Conservation (phyloP, 2,888 invertebrate species). For the Cistogaster globosa region DNA sequence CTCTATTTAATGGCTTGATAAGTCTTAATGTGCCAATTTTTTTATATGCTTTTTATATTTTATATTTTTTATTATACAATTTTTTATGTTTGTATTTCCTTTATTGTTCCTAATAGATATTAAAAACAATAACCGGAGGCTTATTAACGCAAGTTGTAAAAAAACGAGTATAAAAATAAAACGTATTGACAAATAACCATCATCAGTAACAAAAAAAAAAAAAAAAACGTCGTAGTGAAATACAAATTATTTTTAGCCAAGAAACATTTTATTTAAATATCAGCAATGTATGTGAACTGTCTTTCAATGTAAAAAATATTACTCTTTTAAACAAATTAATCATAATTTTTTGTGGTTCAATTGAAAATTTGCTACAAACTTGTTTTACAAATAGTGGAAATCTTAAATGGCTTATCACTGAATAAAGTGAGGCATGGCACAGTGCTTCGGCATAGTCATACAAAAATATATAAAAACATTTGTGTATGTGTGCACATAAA, state of each 20-base stretch:
- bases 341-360: constrained; percentile 26
- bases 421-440: constrained; percentile 43
- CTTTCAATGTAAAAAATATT: constrained; percentile 20
- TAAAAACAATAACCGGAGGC: constrained; percentile 62
- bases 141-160: constrained; percentile 40
- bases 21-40: constrained; percentile 65
- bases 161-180: constrained; percentile 20
- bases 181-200: constrained; percentile 63
- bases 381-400: constrained; percentile 44
- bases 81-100: constrained; percentile 34
- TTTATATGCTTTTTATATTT: constrained; percentile 31
- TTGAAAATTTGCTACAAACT: constrained; percentile 39
- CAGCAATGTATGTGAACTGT: constrained; percentile 1
- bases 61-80: constrained; percentile 22
- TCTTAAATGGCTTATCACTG: neutral
- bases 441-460: neutral
- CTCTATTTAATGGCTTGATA: constrained; percentile 68
- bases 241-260: constrained; percentile 1
- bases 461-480: neutral
- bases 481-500: neutral
- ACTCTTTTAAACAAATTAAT: constrained; percentile 50
- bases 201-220: constrained; percentile 53
- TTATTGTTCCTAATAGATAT: constrained; percentile 49
- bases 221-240: constrained; percentile 16
- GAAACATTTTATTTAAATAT: constrained; percentile 18